phyloP scores from a whole-genome alignment of 2,797 vertebrate genomes.

The Poeciliopsis infans region DNA sequence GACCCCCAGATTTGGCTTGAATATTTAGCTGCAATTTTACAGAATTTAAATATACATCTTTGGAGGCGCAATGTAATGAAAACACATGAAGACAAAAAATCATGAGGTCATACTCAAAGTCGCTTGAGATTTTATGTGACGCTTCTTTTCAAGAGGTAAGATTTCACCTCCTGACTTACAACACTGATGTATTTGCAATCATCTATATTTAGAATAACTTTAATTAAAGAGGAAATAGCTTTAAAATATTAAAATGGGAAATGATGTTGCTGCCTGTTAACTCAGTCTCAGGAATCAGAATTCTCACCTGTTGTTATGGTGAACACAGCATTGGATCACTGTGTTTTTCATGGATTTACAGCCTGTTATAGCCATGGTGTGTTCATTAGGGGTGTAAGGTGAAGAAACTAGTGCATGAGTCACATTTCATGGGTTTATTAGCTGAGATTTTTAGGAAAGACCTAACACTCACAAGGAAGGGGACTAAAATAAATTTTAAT shows the following conservation, averaged over 20 bases:
- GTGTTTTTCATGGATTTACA: conserved; percentile 1
- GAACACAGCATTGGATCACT: conserved; percentile 21
- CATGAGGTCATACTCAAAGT: background rate
- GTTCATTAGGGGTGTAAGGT: conserved; percentile 44
- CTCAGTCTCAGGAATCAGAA: background rate
- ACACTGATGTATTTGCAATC: background rate
- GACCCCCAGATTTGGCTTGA: no score
- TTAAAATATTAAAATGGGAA: background rate
- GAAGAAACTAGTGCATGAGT: conserved; percentile 46
- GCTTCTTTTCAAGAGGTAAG: background rate
- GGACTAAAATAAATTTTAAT: conserved; percentile 4
- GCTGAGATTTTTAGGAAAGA: conserved; percentile 17
- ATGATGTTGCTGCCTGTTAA: background rate
- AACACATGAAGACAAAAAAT: background rate
- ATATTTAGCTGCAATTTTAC: background rate
- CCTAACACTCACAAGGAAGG: background rate
- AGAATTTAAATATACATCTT: background rate
- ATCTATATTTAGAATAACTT: background rate
- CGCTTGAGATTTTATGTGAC: background rate
- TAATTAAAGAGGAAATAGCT: background rate
- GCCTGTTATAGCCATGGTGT: conserved; percentile 15
- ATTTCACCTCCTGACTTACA: background rate
- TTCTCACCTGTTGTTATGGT: conserved; percentile 2
- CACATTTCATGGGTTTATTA: conserved; percentile 47
- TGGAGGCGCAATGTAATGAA: background rate